Percentiles rank a stretch among this genome's conserved stretches.
phyloP scores from a whole-genome alignment of 2,888 invertebrate genomes.

The Caenorhabditis afra region DNA sequence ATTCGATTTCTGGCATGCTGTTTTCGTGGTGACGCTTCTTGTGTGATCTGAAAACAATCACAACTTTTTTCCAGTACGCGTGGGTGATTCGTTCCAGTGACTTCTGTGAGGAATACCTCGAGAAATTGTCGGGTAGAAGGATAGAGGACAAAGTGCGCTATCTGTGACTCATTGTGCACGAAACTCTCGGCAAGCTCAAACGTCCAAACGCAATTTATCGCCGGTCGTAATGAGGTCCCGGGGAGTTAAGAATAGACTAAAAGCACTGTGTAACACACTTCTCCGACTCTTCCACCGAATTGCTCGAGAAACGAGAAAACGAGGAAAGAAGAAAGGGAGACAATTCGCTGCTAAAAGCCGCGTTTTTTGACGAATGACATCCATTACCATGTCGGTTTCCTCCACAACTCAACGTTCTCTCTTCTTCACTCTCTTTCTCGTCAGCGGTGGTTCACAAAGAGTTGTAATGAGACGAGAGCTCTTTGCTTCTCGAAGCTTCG shows the following conservation, averaged over 20 bases:
- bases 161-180: background rate
- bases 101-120: too few relatives aligned
- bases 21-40: too few relatives aligned
- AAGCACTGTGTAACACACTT: conserved; percentile 18
- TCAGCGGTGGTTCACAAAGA: background rate
- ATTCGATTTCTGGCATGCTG: too few relatives aligned
- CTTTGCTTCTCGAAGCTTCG: too few relatives aligned
- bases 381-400: conserved; percentile 5
- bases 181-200: too few relatives aligned
- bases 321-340: background rate
- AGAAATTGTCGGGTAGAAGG: too few relatives aligned
- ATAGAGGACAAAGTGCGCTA: background rate
- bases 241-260: too few relatives aligned
- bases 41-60: background rate
- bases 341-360: conserved; percentile 11
- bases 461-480: conserved; percentile 29
- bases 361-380: background rate
- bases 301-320: too few relatives aligned
- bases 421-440: conserved; percentile 6
- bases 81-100: too few relatives aligned
- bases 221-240: too few relatives aligned
- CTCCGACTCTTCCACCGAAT: background rate
- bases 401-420: conserved; percentile 17
- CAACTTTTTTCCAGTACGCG: too few relatives aligned
- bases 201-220: too few relatives aligned